Evolutionary conservation across 2,113 vertebrate species (phyloP).

Genomic region (Apaloderma vittatum): DNA sequence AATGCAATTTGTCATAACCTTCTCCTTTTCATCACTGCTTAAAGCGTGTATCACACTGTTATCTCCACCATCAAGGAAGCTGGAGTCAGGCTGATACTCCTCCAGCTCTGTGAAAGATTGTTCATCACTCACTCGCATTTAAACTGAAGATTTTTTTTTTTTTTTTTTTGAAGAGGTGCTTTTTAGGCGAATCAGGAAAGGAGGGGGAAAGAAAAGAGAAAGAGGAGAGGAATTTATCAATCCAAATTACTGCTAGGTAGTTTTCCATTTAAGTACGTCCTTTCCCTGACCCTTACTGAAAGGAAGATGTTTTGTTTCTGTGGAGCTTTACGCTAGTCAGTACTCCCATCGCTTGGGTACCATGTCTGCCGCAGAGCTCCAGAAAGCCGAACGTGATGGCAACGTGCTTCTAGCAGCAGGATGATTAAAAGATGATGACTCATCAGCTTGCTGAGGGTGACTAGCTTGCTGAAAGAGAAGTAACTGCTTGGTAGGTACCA

Average conservation of each 20-base stretch:
- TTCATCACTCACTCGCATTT: not conserved
- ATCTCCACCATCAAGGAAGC: not conserved
- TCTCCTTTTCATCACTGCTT: not conserved
- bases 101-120: not conserved
- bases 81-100: not conserved
- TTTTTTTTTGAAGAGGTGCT: not conserved
- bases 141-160: not conserved
- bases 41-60: not conserved
- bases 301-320: not conserved
- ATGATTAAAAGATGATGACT: not conserved
- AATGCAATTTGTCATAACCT: slow-evolving; percentile 5
- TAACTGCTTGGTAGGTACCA: not conserved
- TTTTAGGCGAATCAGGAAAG: not conserved
- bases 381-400: not conserved
- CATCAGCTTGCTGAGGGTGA: not conserved
- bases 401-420: not conserved
- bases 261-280: not conserved
- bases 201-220: not conserved
- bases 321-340: not conserved
- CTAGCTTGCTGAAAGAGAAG: not conserved
- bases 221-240: not conserved
- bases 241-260: not conserved
- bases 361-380: not conserved
- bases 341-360: not conserved
- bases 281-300: not conserved